These are phyloP conservation scores for Enteromius treurensis DNA, from an alignment of 2,797 vertebrate species.

Conservation along the genomic window DNA sequence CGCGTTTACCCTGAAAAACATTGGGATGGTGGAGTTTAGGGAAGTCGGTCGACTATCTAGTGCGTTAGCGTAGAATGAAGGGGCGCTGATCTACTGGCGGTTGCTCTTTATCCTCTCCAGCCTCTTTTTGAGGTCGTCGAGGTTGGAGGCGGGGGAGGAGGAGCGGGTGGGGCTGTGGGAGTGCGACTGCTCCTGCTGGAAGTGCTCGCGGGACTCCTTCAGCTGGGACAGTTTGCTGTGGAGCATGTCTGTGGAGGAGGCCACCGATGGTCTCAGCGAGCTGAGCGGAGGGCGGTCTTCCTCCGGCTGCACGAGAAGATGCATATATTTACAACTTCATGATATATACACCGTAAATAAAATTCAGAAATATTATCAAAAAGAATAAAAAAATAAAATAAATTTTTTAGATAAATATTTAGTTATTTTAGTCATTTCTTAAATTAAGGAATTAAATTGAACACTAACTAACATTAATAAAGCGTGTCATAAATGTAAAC, in stretches of 20 bases:
- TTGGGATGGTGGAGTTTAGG: neutral
- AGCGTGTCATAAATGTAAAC: too few relatives aligned
- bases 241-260: slow-evolving; percentile 97
- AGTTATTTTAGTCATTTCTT: too few relatives aligned
- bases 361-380: neutral
- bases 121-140: slow-evolving; percentile 99
- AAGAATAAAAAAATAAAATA: neutral
- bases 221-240: slow-evolving; percentile 97
- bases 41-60: slow-evolving; percentile 34
- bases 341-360: neutral
- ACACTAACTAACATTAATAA: too few relatives aligned
- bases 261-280: slow-evolving; percentile 90
- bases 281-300: slow-evolving; percentile 82
- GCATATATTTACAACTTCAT: neutral
- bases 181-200: slow-evolving; percentile 88
- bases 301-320: slow-evolving; percentile 17
- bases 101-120: slow-evolving; percentile 99
- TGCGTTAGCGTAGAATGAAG: neutral
- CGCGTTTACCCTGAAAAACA: slow-evolving; percentile 43
- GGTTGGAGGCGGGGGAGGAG: slow-evolving; percentile 87
- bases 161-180: slow-evolving; percentile 80
- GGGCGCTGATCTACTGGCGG: slow-evolving; percentile 81
- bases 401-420: neutral
- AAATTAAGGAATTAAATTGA: too few relatives aligned
- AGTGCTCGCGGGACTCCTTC: slow-evolving; percentile 92